Percentiles rank a stretch among this genome's conserved stretches.
phyloP scores from a whole-genome alignment of 1,140 invertebrate species.

The Centruroides sculpturatus region DNA sequence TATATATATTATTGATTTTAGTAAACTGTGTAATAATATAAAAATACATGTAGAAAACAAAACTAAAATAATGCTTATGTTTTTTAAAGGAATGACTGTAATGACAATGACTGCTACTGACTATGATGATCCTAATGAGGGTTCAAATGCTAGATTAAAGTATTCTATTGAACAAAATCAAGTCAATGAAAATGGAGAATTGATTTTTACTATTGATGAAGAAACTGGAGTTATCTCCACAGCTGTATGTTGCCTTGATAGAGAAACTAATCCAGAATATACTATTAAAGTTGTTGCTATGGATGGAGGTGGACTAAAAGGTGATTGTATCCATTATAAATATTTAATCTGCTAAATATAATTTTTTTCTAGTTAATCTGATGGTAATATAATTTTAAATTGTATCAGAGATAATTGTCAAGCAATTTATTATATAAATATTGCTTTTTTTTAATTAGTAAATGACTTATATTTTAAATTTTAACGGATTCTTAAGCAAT shows the following conservation, averaged over 20 bases:
- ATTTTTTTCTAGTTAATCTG: too few relatives aligned
- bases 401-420: too few relatives aligned
- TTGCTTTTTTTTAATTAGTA: too few relatives aligned
- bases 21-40: too few relatives aligned
- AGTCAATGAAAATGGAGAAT: slow-evolving; percentile 84
- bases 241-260: slow-evolving; percentile 80
- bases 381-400: too few relatives aligned
- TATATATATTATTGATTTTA: too few relatives aligned
- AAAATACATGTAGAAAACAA: too few relatives aligned
- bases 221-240: slow-evolving; percentile 91
- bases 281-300: slow-evolving; percentile 67
- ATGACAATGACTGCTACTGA: slow-evolving; percentile 97
- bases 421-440: too few relatives aligned
- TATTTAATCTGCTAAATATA: too few relatives aligned
- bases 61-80: too few relatives aligned
- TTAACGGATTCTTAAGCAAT: too few relatives aligned
- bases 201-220: slow-evolving; percentile 87
- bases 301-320: slow-evolving; percentile 25
- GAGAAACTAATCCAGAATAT: slow-evolving; percentile 89
- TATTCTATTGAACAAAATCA: slow-evolving; percentile 95
- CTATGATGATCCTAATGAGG: slow-evolving; percentile 88
- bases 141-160: slow-evolving; percentile 74
- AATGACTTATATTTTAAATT: too few relatives aligned
- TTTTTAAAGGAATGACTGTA: slow-evolving; percentile 49
- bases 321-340: not conserved